Evolutionary conservation across 2,113 vertebrate genomes (phyloP).

Genomic region (Spea multiplicata): DNA sequence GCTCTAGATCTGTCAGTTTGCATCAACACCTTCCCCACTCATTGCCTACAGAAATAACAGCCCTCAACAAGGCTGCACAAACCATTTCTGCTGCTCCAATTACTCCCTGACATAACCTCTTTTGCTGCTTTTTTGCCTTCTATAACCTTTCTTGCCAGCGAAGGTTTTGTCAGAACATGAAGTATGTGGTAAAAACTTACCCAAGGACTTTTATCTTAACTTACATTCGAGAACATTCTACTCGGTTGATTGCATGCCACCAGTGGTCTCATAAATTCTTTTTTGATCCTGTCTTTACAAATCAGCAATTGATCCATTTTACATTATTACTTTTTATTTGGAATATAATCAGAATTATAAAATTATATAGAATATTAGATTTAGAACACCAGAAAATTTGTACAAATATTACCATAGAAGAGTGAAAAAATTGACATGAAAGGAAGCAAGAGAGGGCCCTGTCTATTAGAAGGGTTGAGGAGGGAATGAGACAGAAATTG

Average conservation of each 20-base stretch:
- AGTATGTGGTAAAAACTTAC: conserved; percentile 26
- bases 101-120: conserved; percentile 77
- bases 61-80: conserved; percentile 82
- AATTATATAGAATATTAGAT: no score
- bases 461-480: no score
- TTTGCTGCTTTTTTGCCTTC: conserved; percentile 61
- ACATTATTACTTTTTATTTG: no score
- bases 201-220: conserved; percentile 30
- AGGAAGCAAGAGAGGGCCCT: no score
- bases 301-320: no score
- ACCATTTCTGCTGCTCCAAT: conserved; percentile 96
- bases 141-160: conserved; percentile 54
- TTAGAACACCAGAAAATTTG: no score
- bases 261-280: neutral
- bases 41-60: conserved; percentile 90
- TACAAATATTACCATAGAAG: no score
- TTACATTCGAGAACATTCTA: neutral
- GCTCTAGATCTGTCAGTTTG: conserved; percentile 96
- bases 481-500: no score
- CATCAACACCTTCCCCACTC: conserved; percentile 89
- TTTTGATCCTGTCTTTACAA: no score
- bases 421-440: no score
- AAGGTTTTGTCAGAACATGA: conserved; percentile 41
- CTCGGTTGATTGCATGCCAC: neutral
- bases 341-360: no score